These are phyloP conservation scores for Epiblema foenella DNA, from an alignment of 2,888 invertebrate genomes.

Conservation along the genomic window DNA sequence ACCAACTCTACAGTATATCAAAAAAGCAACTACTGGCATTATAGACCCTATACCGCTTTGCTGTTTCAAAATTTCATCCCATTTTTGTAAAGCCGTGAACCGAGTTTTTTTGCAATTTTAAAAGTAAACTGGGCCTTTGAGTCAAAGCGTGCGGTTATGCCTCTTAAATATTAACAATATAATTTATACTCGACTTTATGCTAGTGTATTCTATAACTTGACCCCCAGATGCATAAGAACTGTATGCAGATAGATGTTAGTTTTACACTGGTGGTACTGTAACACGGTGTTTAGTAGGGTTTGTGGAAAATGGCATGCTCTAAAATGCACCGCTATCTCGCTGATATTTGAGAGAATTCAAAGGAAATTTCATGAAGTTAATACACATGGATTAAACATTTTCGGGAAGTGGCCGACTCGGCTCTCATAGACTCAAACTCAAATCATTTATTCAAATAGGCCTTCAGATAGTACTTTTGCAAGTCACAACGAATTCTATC, in stretches of 20 bases:
- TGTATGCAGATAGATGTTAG: not conserved
- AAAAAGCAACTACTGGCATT: not conserved
- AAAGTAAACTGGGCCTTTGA: constrained; percentile 11
- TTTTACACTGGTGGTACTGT: not conserved
- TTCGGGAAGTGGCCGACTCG: not conserved
- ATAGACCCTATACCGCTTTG: not conserved
- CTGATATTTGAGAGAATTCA: constrained; percentile 8
- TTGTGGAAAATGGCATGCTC: constrained; percentile 6
- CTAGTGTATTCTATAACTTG: not conserved
- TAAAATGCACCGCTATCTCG: constrained; percentile 22
- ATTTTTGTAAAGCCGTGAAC: not conserved
- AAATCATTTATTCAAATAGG: too few species aligned
- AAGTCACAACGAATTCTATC: too few species aligned
- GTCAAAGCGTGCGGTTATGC: not conserved
- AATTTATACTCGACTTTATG: not conserved
- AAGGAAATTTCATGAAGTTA: constrained; percentile 6
- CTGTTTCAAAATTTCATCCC: constrained; percentile 1
- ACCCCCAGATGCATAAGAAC: not conserved
- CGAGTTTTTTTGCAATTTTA: constrained; percentile 1
- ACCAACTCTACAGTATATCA: not conserved
- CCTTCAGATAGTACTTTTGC: too few species aligned
- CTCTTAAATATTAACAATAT: not conserved
- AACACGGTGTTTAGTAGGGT: not conserved
- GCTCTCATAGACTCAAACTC: too few species aligned
- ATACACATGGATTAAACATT: not conserved